phyloP scores from a whole-genome alignment of 1,140 invertebrate species.

The Zaprionus ornatus region DNA sequence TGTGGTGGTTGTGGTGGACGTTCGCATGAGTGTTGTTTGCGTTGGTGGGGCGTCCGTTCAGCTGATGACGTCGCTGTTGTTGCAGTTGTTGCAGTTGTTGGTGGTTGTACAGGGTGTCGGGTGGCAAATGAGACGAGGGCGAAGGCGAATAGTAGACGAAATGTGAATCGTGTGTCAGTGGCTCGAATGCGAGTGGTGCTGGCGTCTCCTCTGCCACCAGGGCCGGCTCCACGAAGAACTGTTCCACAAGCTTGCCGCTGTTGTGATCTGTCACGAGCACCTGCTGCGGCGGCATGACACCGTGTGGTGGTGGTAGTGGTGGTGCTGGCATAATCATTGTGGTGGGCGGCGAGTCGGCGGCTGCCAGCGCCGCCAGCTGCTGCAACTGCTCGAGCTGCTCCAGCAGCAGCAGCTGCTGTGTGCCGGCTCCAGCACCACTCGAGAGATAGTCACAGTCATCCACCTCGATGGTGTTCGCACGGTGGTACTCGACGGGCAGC shows the following conservation, averaged over 20 bases:
- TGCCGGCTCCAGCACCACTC: conserved; percentile 30
- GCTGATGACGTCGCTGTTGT: conserved; percentile 37
- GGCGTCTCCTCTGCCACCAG: conserved; percentile 58
- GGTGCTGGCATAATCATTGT: too few species aligned
- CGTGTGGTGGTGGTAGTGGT: conserved; percentile 6
- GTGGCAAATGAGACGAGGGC: conserved; percentile 59
- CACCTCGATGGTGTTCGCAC: conserved; percentile 81
- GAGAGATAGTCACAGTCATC: conserved; percentile 79
- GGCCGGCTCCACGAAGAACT: conserved; percentile 73
- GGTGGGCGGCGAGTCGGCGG: conserved; percentile 74
- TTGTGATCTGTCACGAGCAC: conserved; percentile 68
- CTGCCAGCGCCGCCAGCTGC: conserved; percentile 71
- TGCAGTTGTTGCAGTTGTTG: too few species aligned
- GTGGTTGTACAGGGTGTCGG: conserved; percentile 43
- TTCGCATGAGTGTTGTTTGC: conserved; percentile 49
- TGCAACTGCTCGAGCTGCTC: conserved; percentile 79
- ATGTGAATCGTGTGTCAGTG: conserved; percentile 55
- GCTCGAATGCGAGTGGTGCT: conserved; percentile 34
- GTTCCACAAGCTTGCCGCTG: conserved; percentile 73
- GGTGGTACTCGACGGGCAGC: conserved; percentile 63
- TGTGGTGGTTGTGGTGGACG: conserved; percentile 26
- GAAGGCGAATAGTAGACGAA: conserved; percentile 58
- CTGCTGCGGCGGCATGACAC: conserved; percentile 57
- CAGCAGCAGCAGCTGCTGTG: conserved; percentile 71
- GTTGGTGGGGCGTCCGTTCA: conserved; percentile 67